Percentiles rank a stretch among this genome's conserved stretches.
These are phyloP conservation scores for Tiliqua scincoides DNA, from an alignment of 2,113 vertebrate genomes.

Conservation along the genomic window DNA sequence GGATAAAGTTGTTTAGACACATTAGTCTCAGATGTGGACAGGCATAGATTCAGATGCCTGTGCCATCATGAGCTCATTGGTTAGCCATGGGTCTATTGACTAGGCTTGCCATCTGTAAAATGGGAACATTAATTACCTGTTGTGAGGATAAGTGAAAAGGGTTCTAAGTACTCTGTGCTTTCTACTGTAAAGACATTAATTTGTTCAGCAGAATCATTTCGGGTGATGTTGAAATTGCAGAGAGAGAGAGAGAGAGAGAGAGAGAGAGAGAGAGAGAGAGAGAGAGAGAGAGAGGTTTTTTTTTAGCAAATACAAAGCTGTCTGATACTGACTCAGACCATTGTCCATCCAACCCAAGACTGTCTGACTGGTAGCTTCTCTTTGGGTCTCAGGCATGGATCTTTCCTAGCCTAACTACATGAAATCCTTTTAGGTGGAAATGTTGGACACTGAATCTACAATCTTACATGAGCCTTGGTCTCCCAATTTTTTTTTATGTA, in stretches of 20 bases:
- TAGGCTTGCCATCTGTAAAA: not conserved
- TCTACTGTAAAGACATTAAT: not conserved
- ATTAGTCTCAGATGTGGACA: not conserved
- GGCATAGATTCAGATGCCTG: not conserved
- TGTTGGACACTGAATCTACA: not conserved
- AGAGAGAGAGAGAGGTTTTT: not conserved
- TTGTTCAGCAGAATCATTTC: not conserved
- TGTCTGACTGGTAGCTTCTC: not conserved
- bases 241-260: constrained; percentile 5
- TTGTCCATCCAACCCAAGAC: not conserved
- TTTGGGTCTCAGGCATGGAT: not conserved
- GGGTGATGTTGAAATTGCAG: not conserved
- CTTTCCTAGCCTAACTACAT: not conserved
- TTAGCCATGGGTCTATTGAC: not conserved
- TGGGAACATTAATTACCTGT: not conserved
- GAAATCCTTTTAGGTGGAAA: not conserved
- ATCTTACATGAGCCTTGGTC: not conserved
- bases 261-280: not conserved
- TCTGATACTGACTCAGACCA: not conserved
- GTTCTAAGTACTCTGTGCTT: not conserved
- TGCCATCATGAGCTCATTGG: not conserved
- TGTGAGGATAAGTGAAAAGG: not conserved
- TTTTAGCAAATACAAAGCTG: not conserved
- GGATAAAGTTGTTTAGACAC: not conserved
- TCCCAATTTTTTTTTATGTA: not conserved